Evolutionary conservation across 2,113 vertebrate species (phyloP).

Genomic region (Hemicordylus capensis): DNA sequence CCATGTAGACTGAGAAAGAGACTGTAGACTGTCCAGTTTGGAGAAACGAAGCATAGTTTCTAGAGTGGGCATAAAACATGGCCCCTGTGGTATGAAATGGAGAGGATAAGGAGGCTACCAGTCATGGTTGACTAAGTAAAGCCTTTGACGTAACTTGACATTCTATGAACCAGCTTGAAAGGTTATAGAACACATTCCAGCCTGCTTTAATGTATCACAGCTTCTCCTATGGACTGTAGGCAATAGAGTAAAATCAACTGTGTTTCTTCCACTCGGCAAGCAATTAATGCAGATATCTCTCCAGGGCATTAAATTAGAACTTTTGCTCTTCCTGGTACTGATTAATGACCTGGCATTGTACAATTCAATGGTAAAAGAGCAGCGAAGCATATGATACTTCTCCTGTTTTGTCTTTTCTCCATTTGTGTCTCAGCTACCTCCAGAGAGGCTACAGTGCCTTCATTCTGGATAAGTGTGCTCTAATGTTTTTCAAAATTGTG

Average conservation of each 20-base stretch:
- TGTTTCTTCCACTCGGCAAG: slow-evolving; percentile 77
- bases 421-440: background rate
- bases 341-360: slow-evolving; percentile 69
- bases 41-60: too few species aligned
- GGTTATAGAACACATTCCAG: slow-evolving; percentile 75
- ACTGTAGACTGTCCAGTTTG: too few species aligned
- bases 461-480: background rate
- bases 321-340: slow-evolving; percentile 64
- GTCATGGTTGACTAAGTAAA: slow-evolving; percentile 71
- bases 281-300: slow-evolving; percentile 70
- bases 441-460: background rate
- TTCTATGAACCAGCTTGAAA: slow-evolving; percentile 74
- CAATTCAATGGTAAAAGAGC: slow-evolving; percentile 36
- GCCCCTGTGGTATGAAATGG: slow-evolving; percentile 65
- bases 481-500: background rate
- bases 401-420: slow-evolving; percentile 37
- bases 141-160: slow-evolving; percentile 65
- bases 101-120: slow-evolving; percentile 58
- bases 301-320: slow-evolving; percentile 60
- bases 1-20: slow-evolving; percentile 55
- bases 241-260: slow-evolving; percentile 80
- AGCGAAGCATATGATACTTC: slow-evolving; percentile 33
- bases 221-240: slow-evolving; percentile 70
- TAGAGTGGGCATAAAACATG: slow-evolving; percentile 66
- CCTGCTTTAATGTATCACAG: slow-evolving; percentile 78